Base-by-base conservation (phyloP, 2,113 vertebrate species). In the Lethenteron reissneri region DNA sequence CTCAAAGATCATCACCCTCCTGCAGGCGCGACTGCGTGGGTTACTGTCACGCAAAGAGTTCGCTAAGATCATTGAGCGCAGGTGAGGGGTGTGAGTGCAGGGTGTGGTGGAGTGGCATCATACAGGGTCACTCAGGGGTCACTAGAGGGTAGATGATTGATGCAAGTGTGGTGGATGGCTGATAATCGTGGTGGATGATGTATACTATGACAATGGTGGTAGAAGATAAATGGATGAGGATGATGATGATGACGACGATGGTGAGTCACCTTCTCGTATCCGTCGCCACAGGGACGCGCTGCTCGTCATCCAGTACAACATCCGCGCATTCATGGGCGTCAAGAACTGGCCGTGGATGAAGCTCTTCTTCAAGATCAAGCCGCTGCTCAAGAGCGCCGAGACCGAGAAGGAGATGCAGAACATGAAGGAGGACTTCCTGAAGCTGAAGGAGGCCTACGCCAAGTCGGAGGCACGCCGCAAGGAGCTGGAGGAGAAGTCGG, bases 301-400 rank as follows among this genome's bases (percentile, higher is more conserved):
- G 70, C 85, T 88, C 74, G 87, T 94, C 73, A 95, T 95, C 75
- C 87, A 94, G 78, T 95, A 88, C 88, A 97, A 95, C 74, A 87
- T 95, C 73, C 83, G 88, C 1, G 87, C 92, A 73, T 95, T 97
- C 78, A 89, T 90, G 0, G 78, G 81, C 0, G 90, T 95, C 73
- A 97, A 95, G 77, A 25, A 25, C 74, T 97, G 92, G 90, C 88
- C 87, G 10, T 95, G 90, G 90, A 95, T 97, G 89, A 91, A 88
- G 75, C 85, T 95, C 17, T 95, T 92, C 79, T 95, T 97, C 77
- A 97, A 90, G 79, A 92, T 97, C 79, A 97, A 97, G 73, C 90
- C 90, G 1, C 77, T 97, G 15, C 80, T 95, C 75, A 88, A 81
- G 76, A 94, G 88, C 0, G 88, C 88, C 0, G 84, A 91, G 79